Evolutionary conservation across 2,888 invertebrate genomes (phyloP).

Genomic region (Andrena bicolor): DNA sequence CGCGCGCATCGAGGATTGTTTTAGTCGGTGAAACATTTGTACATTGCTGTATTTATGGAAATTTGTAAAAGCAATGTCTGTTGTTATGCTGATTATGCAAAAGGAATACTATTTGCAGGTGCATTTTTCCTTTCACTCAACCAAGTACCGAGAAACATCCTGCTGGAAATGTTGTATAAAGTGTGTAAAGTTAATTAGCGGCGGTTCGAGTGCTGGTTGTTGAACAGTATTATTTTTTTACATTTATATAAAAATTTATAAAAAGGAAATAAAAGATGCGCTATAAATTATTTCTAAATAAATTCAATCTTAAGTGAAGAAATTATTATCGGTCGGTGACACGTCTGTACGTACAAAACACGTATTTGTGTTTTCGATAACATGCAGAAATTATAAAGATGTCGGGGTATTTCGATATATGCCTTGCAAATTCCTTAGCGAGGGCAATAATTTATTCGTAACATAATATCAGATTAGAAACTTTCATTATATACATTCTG

Average conservation of each 20-base stretch:
- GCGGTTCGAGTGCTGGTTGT: constrained; percentile 5
- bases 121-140: constrained; percentile 20
- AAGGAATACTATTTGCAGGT: constrained; percentile 42
- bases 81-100: constrained; percentile 28
- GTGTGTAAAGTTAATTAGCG: constrained; percentile 16
- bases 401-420: not conserved
- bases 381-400: constrained; percentile 7
- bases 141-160: not conserved
- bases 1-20: constrained; percentile 8
- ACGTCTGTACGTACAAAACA: not conserved
- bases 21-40: constrained; percentile 49
- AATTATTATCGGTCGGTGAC: not conserved
- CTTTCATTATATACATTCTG: constrained; percentile 34
- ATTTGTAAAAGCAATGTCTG: constrained; percentile 19
- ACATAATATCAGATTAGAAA: not conserved
- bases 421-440: not conserved
- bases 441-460: constrained; percentile 20
- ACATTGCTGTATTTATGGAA: constrained; percentile 51
- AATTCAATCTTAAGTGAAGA: not conserved
- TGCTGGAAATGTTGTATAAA: constrained; percentile 30
- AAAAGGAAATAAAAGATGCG: not conserved
- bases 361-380: constrained; percentile 21
- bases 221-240: constrained; percentile 31
- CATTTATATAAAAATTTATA: constrained; percentile 22
- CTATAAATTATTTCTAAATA: not conserved